Evolutionary conservation across 1,140 invertebrate species (phyloP).

Genomic region (Drosophila pruinosa): DNA sequence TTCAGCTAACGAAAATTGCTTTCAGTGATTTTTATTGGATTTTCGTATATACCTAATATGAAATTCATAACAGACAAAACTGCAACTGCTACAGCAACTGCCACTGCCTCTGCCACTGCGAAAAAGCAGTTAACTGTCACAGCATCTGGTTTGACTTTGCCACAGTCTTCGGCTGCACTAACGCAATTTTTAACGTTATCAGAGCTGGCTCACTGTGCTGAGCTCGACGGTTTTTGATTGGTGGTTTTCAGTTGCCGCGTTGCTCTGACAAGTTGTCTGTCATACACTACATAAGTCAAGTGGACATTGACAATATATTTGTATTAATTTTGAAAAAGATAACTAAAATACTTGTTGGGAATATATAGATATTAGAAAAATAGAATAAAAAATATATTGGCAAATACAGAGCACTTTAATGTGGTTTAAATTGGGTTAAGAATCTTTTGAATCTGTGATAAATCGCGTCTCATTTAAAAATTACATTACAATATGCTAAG

Average conservation of each 20-base stretch:
- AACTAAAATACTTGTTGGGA: neutral
- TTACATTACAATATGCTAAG: no score
- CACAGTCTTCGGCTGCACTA: constrained; percentile 36
- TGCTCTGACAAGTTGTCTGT: constrained; percentile 12
- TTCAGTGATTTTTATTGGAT: constrained; percentile 80
- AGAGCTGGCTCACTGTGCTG: constrained; percentile 20
- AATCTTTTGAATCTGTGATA: no score
- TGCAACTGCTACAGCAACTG: constrained; percentile 30
- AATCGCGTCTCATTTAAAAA: no score
- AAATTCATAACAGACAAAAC: constrained; percentile 72
- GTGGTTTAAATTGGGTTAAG: no score
- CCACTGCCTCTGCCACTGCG: constrained; percentile 11
- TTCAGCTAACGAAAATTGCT: constrained; percentile 64
- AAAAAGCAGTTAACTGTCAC: constrained; percentile 6
- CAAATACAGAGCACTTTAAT: no score
- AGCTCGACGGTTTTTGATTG: constrained; percentile 69
- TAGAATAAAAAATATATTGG: no score
- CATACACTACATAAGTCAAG: constrained; percentile 11
- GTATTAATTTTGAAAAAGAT: no score
- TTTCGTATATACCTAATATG: constrained; percentile 70
- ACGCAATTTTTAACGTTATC: constrained; percentile 53
- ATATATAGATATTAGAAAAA: no score
- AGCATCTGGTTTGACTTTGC: constrained; percentile 14
- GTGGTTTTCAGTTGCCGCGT: constrained; percentile 16
- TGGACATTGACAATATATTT: neutral